phyloP scores from a whole-genome alignment of 1,140 invertebrate genomes.

The Mercenaria mercenaria region DNA sequence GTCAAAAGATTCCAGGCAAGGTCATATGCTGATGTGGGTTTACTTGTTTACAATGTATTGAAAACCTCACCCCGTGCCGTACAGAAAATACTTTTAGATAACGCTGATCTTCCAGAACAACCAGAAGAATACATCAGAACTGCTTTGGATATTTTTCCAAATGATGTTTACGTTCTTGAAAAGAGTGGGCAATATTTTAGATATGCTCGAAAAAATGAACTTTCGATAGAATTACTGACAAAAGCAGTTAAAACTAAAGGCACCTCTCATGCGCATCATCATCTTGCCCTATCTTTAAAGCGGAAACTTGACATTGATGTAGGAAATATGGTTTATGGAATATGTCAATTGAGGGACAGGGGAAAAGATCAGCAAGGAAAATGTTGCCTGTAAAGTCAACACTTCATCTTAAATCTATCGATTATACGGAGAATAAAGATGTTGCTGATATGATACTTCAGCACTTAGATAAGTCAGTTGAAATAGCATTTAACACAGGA shows the following conservation, averaged over 20 bases:
- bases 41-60: too few species aligned
- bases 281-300: not conserved
- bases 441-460: not conserved
- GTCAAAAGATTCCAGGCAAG: too few species aligned
- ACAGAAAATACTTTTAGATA: too few species aligned
- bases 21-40: too few species aligned
- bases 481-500: not conserved
- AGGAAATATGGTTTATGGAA: too few species aligned
- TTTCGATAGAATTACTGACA: not conserved
- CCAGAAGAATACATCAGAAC: too few species aligned
- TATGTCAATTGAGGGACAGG: too few species aligned
- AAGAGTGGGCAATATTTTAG: conserved; percentile 1
- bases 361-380: not conserved
- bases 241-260: not conserved
- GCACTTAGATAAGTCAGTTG: not conserved
- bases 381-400: too few species aligned
- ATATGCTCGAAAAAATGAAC: not conserved
- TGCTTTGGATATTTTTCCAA: too few species aligned
- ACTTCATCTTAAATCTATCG: not conserved
- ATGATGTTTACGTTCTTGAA: not conserved
- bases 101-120: too few species aligned
- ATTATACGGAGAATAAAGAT: not conserved
- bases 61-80: too few species aligned
- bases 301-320: not conserved
- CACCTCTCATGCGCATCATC: not conserved